These are phyloP conservation scores for Apteryx owenii DNA, from an alignment of 2,113 vertebrate genomes.

Conservation along the genomic window DNA sequence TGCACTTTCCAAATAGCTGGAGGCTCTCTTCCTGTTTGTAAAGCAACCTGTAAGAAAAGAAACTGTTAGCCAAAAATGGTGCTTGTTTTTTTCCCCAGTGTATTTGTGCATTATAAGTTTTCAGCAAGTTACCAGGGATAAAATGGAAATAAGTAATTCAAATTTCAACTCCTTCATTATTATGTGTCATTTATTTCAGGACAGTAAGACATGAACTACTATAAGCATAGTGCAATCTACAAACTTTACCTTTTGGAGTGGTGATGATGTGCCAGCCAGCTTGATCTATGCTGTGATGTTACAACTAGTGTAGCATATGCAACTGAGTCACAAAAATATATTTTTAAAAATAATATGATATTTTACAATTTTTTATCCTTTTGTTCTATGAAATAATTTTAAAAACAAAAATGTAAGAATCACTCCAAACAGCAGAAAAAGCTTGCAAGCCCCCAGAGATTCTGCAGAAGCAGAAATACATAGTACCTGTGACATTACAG, in stretches of 20 bases:
- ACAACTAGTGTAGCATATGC: neutral
- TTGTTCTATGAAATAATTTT: neutral
- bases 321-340: neutral
- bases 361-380: neutral
- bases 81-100: neutral
- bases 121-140: neutral
- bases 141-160: neutral
- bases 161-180: neutral
- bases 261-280: neutral
- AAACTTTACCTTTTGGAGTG: neutral
- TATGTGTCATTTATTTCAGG: neutral
- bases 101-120: neutral
- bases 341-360: neutral
- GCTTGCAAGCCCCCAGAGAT: neutral
- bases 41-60: conserved; percentile 81
- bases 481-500: neutral
- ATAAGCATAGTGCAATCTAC: neutral
- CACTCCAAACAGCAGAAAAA: neutral
- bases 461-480: neutral
- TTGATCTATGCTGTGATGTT: neutral
- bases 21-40: conserved; percentile 90
- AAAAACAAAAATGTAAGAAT: neutral
- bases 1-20: conserved; percentile 99
- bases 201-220: neutral
- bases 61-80: neutral